A percentile compares a stretch with the other conserved stretches of the same genome.
phyloP scores from a whole-genome alignment of 2,113 vertebrate genomes.

The Axis porcinus region DNA sequence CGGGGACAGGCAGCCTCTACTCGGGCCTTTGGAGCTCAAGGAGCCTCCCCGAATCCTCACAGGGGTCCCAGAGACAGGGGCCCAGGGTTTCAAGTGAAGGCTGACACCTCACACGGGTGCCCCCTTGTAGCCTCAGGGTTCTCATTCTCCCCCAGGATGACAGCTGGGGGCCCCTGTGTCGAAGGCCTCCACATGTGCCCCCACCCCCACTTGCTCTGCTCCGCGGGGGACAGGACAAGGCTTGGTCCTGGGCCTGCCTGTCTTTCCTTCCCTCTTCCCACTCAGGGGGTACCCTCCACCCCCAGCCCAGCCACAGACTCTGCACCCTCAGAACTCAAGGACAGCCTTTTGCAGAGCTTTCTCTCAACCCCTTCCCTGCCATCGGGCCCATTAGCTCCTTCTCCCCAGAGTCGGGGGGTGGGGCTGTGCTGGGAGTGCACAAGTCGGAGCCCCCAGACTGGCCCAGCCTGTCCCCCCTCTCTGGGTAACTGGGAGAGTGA shows the following conservation, averaged over 20 bases:
- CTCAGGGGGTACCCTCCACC: background rate
- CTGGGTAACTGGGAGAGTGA: background rate
- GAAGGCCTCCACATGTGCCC: background rate
- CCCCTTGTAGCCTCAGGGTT: background rate
- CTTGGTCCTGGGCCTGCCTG: background rate
- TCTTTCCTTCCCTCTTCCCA: background rate
- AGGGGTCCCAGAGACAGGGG: background rate
- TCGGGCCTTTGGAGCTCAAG: rapidly evolving
- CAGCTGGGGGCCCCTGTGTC: background rate
- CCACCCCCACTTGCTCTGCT: rapidly evolving
- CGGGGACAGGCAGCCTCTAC: background rate
- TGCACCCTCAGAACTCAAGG: background rate
- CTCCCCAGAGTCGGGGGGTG: background rate
- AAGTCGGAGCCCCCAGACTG: background rate
- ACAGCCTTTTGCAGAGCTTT: background rate
- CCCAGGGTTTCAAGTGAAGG: background rate
- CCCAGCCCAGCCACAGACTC: background rate
- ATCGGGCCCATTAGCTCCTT: rapidly evolving
- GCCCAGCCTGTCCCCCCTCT: background rate
- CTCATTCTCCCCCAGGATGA: background rate
- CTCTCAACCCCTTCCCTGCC: background rate
- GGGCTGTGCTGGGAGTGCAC: background rate
- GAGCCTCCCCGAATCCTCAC: background rate
- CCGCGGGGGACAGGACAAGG: rapidly evolving
- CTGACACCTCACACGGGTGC: rapidly evolving